Base-by-base conservation (phyloP, 2,797 vertebrate genomes). In the Fundulus diaphanus region DNA sequence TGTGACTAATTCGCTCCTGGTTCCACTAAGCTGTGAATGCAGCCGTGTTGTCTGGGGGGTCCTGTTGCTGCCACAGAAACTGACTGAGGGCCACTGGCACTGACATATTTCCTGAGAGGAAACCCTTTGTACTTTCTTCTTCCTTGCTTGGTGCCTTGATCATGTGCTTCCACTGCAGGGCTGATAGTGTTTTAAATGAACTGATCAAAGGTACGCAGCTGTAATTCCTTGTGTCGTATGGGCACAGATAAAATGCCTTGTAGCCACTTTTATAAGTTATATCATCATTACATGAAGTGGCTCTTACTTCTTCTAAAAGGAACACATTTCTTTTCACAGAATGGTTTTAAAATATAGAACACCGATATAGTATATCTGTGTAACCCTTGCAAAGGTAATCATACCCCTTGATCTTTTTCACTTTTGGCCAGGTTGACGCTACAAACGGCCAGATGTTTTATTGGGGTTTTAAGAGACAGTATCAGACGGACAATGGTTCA, bases 41-140 rank as follows among this genome's bases (percentile, higher is more conserved):
- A 22, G 31, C 33, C 27, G 2, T 68, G 77, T 72, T 68, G 44
- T 73, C 80, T 24, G 63, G 24, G 52, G 20, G 52, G 80, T 82
- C 81, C n/a, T 89, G 90, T 91, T 93, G 86, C 44, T 31, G 80
- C 79, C 83, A 86, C 82, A 76, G 85, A 85, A 87, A 87, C 85
- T 71, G 54, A 37, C 76, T 68, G 33, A 73, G 73, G 68, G 69
- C 54, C 70, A 61, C 68, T 82, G 81, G 65, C 82, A 78, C 67
- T 68, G 79, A 72, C 79, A 81, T 69, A 73, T 76, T 81, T 68
- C 52, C 70, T 70, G 72, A 22, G 70, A 72, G 33, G 61, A 85
- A 82, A 69, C 35, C 70, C 81, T 91, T 90, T 92, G 90, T 89
- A 89, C 87, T 84, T 69, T 1, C 85, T 89, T 87, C 90, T 79